Percentiles rank a stretch among this genome's conserved stretches.
phyloP scores from a whole-genome alignment of 2,888 invertebrate genomes.

The Pollenia angustigena region DNA sequence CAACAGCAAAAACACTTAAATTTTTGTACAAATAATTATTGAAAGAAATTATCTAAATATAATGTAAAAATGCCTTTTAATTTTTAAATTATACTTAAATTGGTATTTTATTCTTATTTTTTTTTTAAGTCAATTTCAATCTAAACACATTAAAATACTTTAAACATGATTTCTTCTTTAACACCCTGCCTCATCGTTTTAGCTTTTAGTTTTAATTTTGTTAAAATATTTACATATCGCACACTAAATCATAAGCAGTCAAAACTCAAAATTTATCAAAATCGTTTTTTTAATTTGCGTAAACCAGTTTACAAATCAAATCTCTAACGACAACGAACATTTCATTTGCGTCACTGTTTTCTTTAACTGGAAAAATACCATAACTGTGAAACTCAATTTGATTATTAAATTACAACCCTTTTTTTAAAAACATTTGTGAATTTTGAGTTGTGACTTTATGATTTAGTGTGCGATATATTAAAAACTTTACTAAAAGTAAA shows the following conservation, averaged over 20 bases:
- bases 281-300: no score
- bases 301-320: no score
- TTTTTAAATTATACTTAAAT: constrained; percentile 7
- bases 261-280: no score
- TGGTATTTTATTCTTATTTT: constrained; percentile 31
- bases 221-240: constrained; percentile 13
- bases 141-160: neutral
- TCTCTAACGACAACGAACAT: no score
- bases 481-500: constrained; percentile 58
- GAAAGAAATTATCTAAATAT: constrained; percentile 9
- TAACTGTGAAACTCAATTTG: no score
- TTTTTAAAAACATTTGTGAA: no score
- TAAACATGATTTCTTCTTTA: constrained; percentile 22
- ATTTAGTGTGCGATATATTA: constrained; percentile 27
- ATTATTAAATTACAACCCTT: no score
- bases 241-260: no score
- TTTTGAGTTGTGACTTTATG: neutral
- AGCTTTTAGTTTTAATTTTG: constrained; percentile 44
- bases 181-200: constrained; percentile 40
- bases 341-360: no score
- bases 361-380: no score
- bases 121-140: constrained; percentile 3
- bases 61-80: constrained; percentile 22
- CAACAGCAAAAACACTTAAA: neutral
- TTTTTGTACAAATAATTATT: constrained; percentile 41